Base-by-base conservation (phyloP, 1,140 invertebrate species). In the Palaemon carinicauda region DNA sequence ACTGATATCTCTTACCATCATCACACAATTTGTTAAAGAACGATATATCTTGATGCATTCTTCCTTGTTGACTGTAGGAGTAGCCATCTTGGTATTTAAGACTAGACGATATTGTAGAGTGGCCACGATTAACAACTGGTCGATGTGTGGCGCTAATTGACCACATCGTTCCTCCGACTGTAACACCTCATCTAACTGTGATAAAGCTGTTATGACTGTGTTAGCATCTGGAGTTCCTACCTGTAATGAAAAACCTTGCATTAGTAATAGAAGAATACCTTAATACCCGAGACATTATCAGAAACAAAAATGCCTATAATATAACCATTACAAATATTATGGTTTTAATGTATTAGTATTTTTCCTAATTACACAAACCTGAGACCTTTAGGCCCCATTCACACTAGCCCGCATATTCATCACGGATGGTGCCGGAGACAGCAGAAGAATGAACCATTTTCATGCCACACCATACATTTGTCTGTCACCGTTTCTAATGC, bases 71-170 rank as follows among this genome's bases (percentile, higher is more conserved):
- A 91, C 91, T 53, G 90, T 90, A 54, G 91, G 90, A 87, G 92
- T 91, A n/a, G 89, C 90, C 91, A 93, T 91, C 65, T 90, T 89
- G 10, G 90, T 93, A 91, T 88, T 91, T 91, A 81, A 91, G 88
- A 94, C 92, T 90, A 92, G 92, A 82, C 94, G 94, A 82, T 96
- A 92, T 91, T 97, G 96, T 90, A 95, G 93, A 77, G 94, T 94
- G 82, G 95, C 92, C 0, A 95, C 94, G 74, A 93, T 91, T 60
- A 97, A 92, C 21, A 97, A 93, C 89, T 96, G 95, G 90, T 96
- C 94, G 90, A 96, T 94, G 90, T 95, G 93, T 33, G 90, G 88
- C 31, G 52, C 93, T 88, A 50, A 91, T 60, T 84, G 80, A 27
- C n/a, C 56, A 74, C 81, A 80, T 84, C 88, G 79, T 79, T 90